These are phyloP conservation scores for Pilophorus perplexus DNA, from an alignment of 2,888 invertebrate genomes.

Conservation along the genomic window DNA sequence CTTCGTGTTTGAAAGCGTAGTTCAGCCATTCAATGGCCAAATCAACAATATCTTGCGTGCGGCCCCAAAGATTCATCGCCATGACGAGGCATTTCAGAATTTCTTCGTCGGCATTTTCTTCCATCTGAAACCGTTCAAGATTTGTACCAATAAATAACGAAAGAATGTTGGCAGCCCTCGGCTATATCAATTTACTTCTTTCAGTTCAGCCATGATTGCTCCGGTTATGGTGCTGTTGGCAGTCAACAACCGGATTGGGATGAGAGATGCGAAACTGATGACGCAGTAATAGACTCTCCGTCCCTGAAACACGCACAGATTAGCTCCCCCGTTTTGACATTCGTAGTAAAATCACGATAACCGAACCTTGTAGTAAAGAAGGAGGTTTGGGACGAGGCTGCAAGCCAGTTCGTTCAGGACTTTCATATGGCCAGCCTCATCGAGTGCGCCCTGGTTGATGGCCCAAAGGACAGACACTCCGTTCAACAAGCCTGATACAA, in stretches of 20 bases:
- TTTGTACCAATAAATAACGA: constrained; percentile 4
- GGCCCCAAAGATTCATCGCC: constrained; percentile 48
- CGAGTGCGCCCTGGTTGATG: background rate
- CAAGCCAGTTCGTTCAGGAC: background rate
- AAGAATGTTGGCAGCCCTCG: background rate
- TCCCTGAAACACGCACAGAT: constrained; percentile 42
- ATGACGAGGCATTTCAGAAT: constrained; percentile 43
- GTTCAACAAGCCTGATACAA: constrained; percentile 13
- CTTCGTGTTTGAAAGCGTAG: constrained; percentile 47
- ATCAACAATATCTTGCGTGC: constrained; percentile 49
- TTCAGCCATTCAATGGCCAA: constrained; percentile 49
- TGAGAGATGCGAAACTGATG: constrained; percentile 47
- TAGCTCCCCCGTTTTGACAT: too few relatives aligned
- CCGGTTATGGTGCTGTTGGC: constrained; percentile 46
- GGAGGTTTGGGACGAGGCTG: constrained; percentile 1
- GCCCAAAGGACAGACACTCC: constrained; percentile 13
- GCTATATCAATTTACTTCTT: constrained; percentile 40
- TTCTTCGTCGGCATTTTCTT: constrained; percentile 22
- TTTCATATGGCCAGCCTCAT: background rate
- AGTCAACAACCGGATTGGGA: constrained; percentile 46
- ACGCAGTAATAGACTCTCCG: constrained; percentile 47
- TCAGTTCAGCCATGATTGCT: constrained; percentile 47
- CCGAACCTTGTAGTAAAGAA: constrained; percentile 23
- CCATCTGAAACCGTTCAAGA: constrained; percentile 34
- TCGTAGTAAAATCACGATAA: too few relatives aligned